Evolutionary conservation across 2,113 vertebrate genomes (phyloP).

Genomic region (Mesocricetus auratus): DNA sequence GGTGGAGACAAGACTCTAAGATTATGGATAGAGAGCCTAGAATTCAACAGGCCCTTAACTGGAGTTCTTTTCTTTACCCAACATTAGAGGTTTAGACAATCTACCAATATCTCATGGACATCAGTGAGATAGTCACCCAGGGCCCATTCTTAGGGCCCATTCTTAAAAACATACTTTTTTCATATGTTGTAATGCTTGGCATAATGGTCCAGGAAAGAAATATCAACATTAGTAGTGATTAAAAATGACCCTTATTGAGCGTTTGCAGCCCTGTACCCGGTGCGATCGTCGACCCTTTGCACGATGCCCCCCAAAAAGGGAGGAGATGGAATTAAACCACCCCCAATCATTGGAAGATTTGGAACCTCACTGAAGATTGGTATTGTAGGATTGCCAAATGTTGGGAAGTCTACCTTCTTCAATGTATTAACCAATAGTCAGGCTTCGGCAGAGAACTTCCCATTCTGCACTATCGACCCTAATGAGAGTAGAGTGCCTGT

Average conservation of each 20-base stretch:
- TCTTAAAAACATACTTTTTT: not conserved
- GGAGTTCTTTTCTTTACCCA: not conserved
- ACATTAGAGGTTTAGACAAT: not conserved
- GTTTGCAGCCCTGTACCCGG: too few relatives aligned
- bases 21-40: not conserved
- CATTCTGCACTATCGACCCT: too few relatives aligned
- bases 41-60: not conserved
- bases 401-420: too few relatives aligned
- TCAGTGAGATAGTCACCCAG: not conserved
- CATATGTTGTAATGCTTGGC: not conserved
- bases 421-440: too few relatives aligned
- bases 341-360: constrained; percentile 96
- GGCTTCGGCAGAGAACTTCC: too few relatives aligned
- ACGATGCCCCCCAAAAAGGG: constrained; percentile 99
- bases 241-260: not conserved
- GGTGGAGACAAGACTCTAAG: not conserved
- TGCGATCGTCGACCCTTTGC: too few relatives aligned
- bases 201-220: not conserved
- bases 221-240: not conserved
- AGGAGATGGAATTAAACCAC: constrained; percentile 92
- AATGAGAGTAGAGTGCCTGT: too few relatives aligned
- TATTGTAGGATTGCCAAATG: constrained; percentile 98
- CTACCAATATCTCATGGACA: not conserved
- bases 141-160: not conserved
- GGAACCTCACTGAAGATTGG: constrained; percentile 98